Evolutionary conservation across 1,140 invertebrate genomes (phyloP), one percentile per base, ranked within the genome.

Genomic region (Araneus ventricosus): DNA sequence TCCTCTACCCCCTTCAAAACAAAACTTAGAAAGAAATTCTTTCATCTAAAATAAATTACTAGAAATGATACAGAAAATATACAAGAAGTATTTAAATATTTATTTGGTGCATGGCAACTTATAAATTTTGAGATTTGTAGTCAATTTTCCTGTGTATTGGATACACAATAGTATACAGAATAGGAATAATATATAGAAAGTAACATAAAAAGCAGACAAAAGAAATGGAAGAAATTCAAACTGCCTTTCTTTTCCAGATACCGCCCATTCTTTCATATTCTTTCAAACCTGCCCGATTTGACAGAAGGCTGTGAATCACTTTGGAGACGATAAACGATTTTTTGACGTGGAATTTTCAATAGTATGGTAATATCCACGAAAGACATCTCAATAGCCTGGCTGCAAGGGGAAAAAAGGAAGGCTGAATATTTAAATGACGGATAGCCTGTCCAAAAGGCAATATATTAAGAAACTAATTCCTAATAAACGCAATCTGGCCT

Each of bases 391-490:
- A 37, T 86, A 37, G 7, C 22, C 6, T 61, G 45, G n/a, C 17
- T 88, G 20, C 30, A 14, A 57, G 17, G 22, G 70, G 37, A 52
- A 90, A 80, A 90, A 80, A 90, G 37, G 20, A 41, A 30, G 59
- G 52, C 27, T n/a, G 41, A 39, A 90, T 80, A 90, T 90, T 90
- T 90, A 90, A 90, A 90, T 90, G 88, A 90, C 52, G 45, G 34
- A 90, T 90, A 22, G 70, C 37, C 88, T 90, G 88, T 90, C 88
- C 34, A 22, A 90, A 37, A 80, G 45, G 88, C 70, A 45, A 90
- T 90, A 90, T 52, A 90, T 90, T 90, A 90, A 80, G 70, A 59
- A 79, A 80, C 88, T 90, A 90, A 90, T 90, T 80, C 88, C 67
- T 90, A 90, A 90, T 90, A 90, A 90, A 80, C 27, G 52, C 70